Percentiles rank a stretch among this genome's conserved stretches.
These are phyloP conservation scores for Trichonephila inaurata DNA, from an alignment of 1,140 invertebrate genomes.

Conservation along the genomic window DNA sequence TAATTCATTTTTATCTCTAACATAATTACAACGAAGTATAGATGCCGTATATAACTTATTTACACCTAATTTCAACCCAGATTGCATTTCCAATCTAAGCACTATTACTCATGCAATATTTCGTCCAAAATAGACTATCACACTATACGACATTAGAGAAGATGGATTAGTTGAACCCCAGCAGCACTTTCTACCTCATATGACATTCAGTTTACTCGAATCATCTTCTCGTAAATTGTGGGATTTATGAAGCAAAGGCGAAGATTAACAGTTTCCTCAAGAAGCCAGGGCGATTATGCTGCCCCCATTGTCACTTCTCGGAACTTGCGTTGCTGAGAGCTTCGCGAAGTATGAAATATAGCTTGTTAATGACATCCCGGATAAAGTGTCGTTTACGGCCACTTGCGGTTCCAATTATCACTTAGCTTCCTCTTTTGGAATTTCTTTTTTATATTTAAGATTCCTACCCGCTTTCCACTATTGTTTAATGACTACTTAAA, in stretches of 20 bases:
- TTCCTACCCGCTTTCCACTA: too few species aligned
- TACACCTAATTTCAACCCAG: too few species aligned
- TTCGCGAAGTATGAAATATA: neutral
- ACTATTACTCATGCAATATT: neutral
- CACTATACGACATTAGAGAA: neutral
- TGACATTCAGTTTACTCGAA: neutral
- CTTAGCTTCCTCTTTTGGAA: neutral
- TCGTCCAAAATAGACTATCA: neutral
- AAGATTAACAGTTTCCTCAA: neutral
- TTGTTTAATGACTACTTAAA: too few species aligned
- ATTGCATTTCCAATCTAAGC: too few species aligned
- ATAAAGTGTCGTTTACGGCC: conserved; percentile 4
- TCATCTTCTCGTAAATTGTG: neutral
- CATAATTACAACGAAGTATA: too few species aligned
- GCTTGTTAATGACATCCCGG: neutral
- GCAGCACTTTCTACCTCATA: neutral
- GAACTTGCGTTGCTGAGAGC: neutral
- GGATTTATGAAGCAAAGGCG: neutral
- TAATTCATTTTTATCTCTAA: too few species aligned
- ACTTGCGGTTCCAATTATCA: neutral
- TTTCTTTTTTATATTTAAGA: neutral
- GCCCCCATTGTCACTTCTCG: too few species aligned
- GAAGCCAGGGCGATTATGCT: neutral
- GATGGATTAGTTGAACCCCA: neutral
- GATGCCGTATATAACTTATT: too few species aligned